Percentiles rank a stretch among this genome's conserved stretches.
phyloP scores from a whole-genome alignment of 2,888 invertebrate species.

The Globia sparganii region DNA sequence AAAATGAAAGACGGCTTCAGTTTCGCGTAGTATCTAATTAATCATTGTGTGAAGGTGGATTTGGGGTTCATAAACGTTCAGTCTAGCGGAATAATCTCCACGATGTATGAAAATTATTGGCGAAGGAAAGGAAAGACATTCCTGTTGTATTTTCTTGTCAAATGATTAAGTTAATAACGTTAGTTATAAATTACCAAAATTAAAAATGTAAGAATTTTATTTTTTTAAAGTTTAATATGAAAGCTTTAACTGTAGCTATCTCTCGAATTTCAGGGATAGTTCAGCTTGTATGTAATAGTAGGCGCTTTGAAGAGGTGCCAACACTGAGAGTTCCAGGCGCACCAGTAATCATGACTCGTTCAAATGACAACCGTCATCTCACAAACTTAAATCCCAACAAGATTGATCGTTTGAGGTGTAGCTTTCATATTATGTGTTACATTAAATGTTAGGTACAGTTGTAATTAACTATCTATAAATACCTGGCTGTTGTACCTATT shows the following conservation, averaged over 20 bases:
- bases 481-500: neutral
- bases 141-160: neutral
- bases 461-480: conserved; percentile 10
- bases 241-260: conserved; percentile 53
- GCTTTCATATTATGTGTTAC: conserved; percentile 15
- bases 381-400: conserved; percentile 44
- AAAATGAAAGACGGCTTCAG: conserved; percentile 16
- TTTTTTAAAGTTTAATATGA: conserved; percentile 15
- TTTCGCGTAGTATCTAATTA: conserved; percentile 16
- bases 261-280: conserved; percentile 57
- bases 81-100: neutral
- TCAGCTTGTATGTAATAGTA: conserved; percentile 43
- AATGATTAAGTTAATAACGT: neutral
- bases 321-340: conserved; percentile 66
- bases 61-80: neutral
- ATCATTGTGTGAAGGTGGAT: conserved; percentile 35
- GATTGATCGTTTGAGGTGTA: conserved; percentile 44
- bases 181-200: neutral
- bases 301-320: conserved; percentile 75
- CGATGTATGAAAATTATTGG: conserved; percentile 1
- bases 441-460: conserved; percentile 14
- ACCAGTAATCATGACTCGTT: conserved; percentile 47
- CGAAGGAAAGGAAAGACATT: neutral
- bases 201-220: neutral
- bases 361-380: conserved; percentile 42